Evolutionary conservation across 2,797 vertebrate species (phyloP).

Genomic region (Picus viridis): DNA sequence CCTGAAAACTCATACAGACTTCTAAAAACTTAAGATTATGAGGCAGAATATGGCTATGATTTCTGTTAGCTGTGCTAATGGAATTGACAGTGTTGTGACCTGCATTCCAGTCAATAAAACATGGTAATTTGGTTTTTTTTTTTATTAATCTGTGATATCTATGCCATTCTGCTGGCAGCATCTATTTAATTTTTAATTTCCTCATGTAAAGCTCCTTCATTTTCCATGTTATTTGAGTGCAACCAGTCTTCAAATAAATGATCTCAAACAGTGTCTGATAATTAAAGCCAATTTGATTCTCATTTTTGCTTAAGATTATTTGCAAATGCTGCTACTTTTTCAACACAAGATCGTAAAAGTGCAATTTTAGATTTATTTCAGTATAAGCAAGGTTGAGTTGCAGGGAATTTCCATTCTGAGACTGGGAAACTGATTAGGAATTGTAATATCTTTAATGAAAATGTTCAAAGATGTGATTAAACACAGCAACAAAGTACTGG

Average conservation of each 20-base stretch:
- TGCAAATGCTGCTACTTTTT: slow-evolving; percentile 10
- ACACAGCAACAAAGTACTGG: neutral
- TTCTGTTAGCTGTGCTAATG: neutral
- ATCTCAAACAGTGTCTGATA: neutral
- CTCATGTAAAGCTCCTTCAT: neutral
- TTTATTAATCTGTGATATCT: neutral
- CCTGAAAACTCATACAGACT: neutral
- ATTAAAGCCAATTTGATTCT: neutral
- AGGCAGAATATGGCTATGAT: neutral
- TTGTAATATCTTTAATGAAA: neutral
- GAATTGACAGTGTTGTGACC: neutral
- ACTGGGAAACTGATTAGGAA: neutral
- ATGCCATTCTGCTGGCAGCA: neutral
- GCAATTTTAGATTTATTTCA: neutral
- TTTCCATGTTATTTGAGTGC: slow-evolving; percentile 19
- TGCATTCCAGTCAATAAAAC: neutral
- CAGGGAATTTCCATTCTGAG: slow-evolving; percentile 21
- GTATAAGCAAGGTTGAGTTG: neutral
- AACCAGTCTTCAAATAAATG: neutral
- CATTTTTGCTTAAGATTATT: neutral
- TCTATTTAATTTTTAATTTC: slow-evolving; percentile 22
- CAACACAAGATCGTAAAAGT: neutral
- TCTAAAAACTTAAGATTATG: neutral
- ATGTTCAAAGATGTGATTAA: slow-evolving; percentile 1
- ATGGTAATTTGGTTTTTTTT: neutral